These are phyloP conservation scores for Rhinophrynus dorsalis DNA, from an alignment of 2,797 vertebrate genomes.

Conservation along the genomic window DNA sequence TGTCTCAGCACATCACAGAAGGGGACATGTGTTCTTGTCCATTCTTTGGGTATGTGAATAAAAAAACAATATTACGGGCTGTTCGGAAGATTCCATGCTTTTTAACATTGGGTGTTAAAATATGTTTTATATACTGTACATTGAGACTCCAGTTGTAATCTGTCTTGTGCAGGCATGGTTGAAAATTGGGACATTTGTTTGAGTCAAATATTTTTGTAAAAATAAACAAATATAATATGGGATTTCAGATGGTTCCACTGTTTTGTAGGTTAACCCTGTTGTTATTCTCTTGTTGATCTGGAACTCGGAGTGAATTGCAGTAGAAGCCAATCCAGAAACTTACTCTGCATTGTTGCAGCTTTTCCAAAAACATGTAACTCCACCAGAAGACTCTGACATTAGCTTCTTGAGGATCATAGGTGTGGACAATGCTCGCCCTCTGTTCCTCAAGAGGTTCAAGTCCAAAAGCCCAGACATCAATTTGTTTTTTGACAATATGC, in stretches of 20 bases:
- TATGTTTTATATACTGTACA: conserved; percentile 41
- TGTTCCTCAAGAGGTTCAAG: conserved; percentile 19
- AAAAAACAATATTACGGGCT: conserved; percentile 23
- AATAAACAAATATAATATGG: conserved; percentile 35
- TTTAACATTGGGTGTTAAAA: conserved; percentile 35
- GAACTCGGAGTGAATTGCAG: conserved; percentile 12
- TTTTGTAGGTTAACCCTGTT: conserved; percentile 23
- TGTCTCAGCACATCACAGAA: conserved; percentile 34
- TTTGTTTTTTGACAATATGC: conserved; percentile 8
- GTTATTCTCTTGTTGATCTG: conserved; percentile 14
- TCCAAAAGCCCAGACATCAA: conserved; percentile 6
- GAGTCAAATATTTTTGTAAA: conserved; percentile 38
- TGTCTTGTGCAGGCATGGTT: conserved; percentile 44
- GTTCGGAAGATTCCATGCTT: conserved; percentile 34
- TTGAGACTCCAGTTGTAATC: conserved; percentile 34
- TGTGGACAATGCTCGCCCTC: too few relatives aligned
- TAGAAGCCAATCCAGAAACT: conserved; percentile 2
- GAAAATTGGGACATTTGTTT: conserved; percentile 25
- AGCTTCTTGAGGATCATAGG: too few relatives aligned
- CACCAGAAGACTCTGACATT: background rate
- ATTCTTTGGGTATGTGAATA: conserved; percentile 34
- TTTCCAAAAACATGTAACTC: background rate
- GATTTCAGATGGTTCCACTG: conserved; percentile 9
- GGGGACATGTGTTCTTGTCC: conserved; percentile 26
- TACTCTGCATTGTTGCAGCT: background rate